Evolutionary conservation across 2,113 vertebrate species (phyloP).

Genomic region (Pedionomus torquatus): DNA sequence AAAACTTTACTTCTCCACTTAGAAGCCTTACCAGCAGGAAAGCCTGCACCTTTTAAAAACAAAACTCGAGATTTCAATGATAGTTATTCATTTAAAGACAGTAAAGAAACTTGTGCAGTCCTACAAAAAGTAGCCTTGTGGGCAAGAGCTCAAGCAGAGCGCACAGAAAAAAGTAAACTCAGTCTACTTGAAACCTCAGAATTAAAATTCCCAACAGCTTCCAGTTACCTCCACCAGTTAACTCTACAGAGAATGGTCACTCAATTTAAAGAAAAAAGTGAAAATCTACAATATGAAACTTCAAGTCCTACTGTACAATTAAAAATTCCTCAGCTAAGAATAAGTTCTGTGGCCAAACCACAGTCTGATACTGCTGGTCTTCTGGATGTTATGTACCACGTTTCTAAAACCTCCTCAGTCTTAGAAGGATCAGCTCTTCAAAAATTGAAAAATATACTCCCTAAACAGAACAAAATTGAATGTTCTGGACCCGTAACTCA

Average conservation of each 20-base stretch:
- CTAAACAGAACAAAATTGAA: slow-evolving; percentile 89
- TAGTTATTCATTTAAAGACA: slow-evolving; percentile 86
- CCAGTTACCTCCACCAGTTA: slow-evolving; percentile 94
- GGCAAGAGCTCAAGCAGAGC: slow-evolving; percentile 90
- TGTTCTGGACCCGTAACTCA: slow-evolving; percentile 85
- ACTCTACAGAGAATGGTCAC: slow-evolving; percentile 91
- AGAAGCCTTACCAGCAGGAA: slow-evolving; percentile 89
- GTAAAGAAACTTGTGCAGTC: slow-evolving; percentile 90
- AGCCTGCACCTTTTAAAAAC: slow-evolving; percentile 84
- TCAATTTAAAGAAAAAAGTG: slow-evolving; percentile 88
- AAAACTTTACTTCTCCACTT: slow-evolving; percentile 93
- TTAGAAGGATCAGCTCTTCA: slow-evolving; percentile 87
- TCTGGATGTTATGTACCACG: slow-evolving; percentile 89
- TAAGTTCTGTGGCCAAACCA: slow-evolving; percentile 84
- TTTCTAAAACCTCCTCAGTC: slow-evolving; percentile 85
- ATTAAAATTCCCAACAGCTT: slow-evolving; percentile 90
- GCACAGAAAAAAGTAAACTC: slow-evolving; percentile 85
- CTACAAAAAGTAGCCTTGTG: slow-evolving; percentile 95
- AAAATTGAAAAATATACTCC: slow-evolving; percentile 91
- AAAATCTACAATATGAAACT: slow-evolving; percentile 81
- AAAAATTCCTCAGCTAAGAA: slow-evolving; percentile 92
- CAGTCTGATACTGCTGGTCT: slow-evolving; percentile 86
- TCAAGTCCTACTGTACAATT: slow-evolving; percentile 85
- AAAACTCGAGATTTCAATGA: slow-evolving; percentile 85
- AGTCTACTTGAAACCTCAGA: slow-evolving; percentile 86